phyloP scores from a whole-genome alignment of 2,113 vertebrate species.

The Dasypus novemcinctus region DNA sequence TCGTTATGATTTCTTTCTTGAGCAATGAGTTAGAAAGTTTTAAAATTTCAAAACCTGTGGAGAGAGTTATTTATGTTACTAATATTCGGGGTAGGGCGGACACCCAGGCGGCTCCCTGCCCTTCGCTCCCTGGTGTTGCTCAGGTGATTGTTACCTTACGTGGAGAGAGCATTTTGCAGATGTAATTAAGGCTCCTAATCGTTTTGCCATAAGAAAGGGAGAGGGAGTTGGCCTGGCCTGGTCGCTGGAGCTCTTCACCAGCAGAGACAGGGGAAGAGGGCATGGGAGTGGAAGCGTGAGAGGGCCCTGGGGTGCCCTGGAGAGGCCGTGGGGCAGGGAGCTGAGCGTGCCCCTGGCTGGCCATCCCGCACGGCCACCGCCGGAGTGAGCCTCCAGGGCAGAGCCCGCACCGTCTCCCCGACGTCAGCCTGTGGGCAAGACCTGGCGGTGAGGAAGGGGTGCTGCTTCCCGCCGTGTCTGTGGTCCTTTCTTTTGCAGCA shows the following conservation, averaged over 20 bases:
- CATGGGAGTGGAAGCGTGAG: fast-evolving
- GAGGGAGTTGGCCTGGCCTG: background rate
- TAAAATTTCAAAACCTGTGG: background rate
- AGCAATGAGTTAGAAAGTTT: background rate
- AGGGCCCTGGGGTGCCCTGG: background rate
- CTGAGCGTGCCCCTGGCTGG: background rate
- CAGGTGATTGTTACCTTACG: no score
- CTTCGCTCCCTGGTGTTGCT: no score
- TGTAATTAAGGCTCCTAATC: background rate
- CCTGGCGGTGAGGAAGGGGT: no score
- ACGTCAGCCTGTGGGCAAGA: no score
- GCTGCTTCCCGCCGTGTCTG: no score
- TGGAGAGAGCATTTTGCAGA: background rate
- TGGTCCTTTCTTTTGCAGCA: no score
- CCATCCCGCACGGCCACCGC: no score
- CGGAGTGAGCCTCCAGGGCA: background rate
- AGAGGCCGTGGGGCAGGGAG: background rate
- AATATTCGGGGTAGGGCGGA: background rate
- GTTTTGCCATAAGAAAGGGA: no score
- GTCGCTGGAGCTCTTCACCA: no score
- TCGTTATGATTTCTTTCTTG: background rate
- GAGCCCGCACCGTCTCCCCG: no score
- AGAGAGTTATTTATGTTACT: background rate
- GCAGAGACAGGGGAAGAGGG: background rate
- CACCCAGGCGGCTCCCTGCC: background rate